Percentiles rank a stretch among this genome's conserved stretches.
Evolutionary conservation across 1,140 invertebrate genomes (phyloP).

Genomic region (Bombus pascuorum): DNA sequence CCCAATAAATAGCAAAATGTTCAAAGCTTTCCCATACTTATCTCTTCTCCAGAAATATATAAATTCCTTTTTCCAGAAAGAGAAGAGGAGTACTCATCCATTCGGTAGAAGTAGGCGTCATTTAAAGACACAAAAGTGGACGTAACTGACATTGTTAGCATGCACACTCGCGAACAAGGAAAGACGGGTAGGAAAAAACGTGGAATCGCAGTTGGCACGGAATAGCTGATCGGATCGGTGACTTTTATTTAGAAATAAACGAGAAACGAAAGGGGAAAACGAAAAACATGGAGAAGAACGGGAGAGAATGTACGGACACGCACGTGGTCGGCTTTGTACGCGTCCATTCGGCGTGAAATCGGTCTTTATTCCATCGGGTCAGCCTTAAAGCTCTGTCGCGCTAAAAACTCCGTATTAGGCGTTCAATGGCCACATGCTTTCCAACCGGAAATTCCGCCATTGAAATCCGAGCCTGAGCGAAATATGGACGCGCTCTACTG

Average conservation of each 20-base stretch:
- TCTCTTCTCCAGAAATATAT: no score
- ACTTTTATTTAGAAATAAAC: constrained; percentile 41
- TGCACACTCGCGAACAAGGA: not conserved
- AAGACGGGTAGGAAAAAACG: not conserved
- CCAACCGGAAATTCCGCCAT: constrained; percentile 49
- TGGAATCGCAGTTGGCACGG: constrained; percentile 9
- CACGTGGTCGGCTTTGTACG: constrained; percentile 9
- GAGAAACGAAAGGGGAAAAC: not conserved
- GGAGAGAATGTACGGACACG: not conserved
- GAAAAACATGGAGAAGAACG: not conserved
- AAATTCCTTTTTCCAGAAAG: not conserved
- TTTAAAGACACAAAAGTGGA: not conserved
- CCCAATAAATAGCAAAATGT: not conserved
- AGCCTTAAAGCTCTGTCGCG: constrained; percentile 53
- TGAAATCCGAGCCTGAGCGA: constrained; percentile 51
- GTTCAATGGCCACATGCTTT: constrained; percentile 27
- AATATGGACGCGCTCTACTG: constrained; percentile 42
- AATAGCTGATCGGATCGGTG: not conserved
- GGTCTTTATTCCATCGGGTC: constrained; percentile 25
- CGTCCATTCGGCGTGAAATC: constrained; percentile 39
- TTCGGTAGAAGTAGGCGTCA: not conserved
- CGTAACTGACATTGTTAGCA: not conserved
- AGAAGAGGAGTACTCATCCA: not conserved
- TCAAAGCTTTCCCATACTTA: not conserved
- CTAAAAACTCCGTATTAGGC: constrained; percentile 56